Evolutionary conservation across 2,797 vertebrate genomes (phyloP), one percentile per base, ranked within the genome.

Genomic region (Tragopan temminckii): DNA sequence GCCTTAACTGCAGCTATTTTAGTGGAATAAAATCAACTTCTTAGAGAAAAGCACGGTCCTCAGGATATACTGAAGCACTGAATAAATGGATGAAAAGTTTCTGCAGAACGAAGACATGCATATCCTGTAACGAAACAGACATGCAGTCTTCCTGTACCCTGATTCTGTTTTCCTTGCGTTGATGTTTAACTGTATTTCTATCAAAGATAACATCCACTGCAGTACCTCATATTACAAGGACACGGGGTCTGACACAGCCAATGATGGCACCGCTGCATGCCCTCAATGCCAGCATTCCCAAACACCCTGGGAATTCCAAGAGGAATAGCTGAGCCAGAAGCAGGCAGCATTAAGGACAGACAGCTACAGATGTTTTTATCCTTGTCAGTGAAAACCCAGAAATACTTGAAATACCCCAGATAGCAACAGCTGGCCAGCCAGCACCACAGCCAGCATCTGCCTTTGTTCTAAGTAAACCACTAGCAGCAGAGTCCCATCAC

Each of bases 381-480:
- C 93, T 92, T 82, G 81, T 64, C 87, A 50, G 57, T 38, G 91
- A 90, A 86, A 88, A 85, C 72, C 79, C 61, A 71, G 88, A 89
- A 94, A 95, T 95, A 63, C 35, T 93, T 96, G 61, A 92, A 97
- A 95, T 96, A 85, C 48, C 95, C 93, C 88, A 94, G 95, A 96
- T 85, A 95, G 84, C 92, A 92, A 57, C 87, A 88, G 78, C 87
- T 93, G 75, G 67, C 35, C 80, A 89, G 80, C 93, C 69, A 92
- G 43, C 58, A 19, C 74, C 89, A 80, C 63, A 61, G 79, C 89
- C 92, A 95, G 88, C 58, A 36, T 52, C 3, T 68, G 50, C 75
- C 88, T 95, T 79, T 91, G 82, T 72, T 86, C 85, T 68, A 95
- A 90, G 76, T 90, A 93, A 94, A 93, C 82, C 83, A 95, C 93